Evolutionary conservation across 2,113 vertebrate genomes (phyloP), one percentile per base, ranked within the genome.

Genomic region (Scatophagus argus): DNA sequence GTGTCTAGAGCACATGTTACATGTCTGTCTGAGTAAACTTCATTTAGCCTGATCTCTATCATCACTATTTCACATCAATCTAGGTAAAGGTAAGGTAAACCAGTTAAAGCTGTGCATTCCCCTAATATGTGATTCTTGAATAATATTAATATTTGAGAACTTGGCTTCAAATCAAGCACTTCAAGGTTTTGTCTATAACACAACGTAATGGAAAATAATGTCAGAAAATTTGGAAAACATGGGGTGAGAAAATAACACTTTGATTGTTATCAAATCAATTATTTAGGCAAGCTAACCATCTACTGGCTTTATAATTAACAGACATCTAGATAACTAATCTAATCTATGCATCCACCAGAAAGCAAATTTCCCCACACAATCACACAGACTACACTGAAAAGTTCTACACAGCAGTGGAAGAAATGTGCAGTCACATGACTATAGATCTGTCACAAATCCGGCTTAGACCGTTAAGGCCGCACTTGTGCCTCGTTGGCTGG

Each of bases 401-500:
- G 12, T 21, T 69, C 54, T 62, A 7, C 17, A 21, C 3, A 29
- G 25, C 27, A 27, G 14, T 36, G 23, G 43, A 23, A 7, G 21
- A 70, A 61, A 38, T 29, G 8, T 31, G 32, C 31, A 77, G 52
- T 41, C 19, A 17, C 14, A 23, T 8, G 21, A 31, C 41, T 38
- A 39, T 29, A 19, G 44, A 66, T 75, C 60, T 61, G 44, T 67
- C 29, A 41, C 14, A 32, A 63, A 54, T 58, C n/a, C n/a, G 4
- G 38, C 14, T 14, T 5, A n/a, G 43, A 55, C 41, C 46, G 41
- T 2, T 5, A 0, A 6, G 41, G n/a, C 17, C n/a, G 4, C 9
- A 0, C 32, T 64, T 0, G 0, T 23, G 32, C 17, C 51, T 64
- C 51, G 59, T 39, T 72, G 64, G 46, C 59, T 31, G 27, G 27